Percentiles rank a stretch among this genome's conserved stretches.
Evolutionary conservation across 2,888 invertebrate genomes (phyloP).

Genomic region (Luffia ferchaultella): DNA sequence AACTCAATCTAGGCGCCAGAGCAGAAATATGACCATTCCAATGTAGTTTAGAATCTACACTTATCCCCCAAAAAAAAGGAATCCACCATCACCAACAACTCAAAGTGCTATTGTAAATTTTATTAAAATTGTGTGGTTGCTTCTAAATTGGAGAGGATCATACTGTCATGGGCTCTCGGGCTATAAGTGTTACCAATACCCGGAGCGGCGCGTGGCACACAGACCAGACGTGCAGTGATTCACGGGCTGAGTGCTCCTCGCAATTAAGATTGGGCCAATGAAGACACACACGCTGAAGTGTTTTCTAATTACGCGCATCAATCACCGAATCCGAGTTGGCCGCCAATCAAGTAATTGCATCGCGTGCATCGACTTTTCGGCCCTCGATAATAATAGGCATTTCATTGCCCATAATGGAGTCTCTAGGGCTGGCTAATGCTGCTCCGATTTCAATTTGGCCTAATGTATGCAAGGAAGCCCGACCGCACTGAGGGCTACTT

Average conservation of each 20-base stretch:
- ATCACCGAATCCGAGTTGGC: slow-evolving; percentile 56
- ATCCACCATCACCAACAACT: too few relatives aligned
- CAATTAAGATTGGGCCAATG: slow-evolving; percentile 60
- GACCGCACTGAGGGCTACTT: not conserved
- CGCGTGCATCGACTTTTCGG: slow-evolving; percentile 65
- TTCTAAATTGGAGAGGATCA: too few relatives aligned
- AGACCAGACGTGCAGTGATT: slow-evolving; percentile 28
- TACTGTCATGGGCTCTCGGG: too few relatives aligned
- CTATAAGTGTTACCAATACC: too few relatives aligned
- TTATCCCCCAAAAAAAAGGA: too few relatives aligned
- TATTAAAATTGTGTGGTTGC: too few relatives aligned
- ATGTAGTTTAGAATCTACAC: too few relatives aligned
- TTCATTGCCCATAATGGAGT: slow-evolving; percentile 65
- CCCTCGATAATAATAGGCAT: slow-evolving; percentile 66
- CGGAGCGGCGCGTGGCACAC: not conserved
- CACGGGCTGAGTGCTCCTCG: slow-evolving; percentile 58
- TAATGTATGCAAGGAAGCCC: slow-evolving; percentile 42
- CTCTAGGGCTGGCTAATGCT: slow-evolving; percentile 61
- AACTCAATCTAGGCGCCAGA: too few relatives aligned
- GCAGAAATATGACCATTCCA: too few relatives aligned
- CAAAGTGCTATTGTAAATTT: too few relatives aligned
- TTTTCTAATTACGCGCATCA: slow-evolving; percentile 66
- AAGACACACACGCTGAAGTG: slow-evolving; percentile 62
- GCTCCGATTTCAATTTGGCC: slow-evolving; percentile 52
- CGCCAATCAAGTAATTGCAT: slow-evolving; percentile 67